These are phyloP conservation scores for Plutomurus gul DNA, from an alignment of 1,140 invertebrate genomes.

Conservation along the genomic window DNA sequence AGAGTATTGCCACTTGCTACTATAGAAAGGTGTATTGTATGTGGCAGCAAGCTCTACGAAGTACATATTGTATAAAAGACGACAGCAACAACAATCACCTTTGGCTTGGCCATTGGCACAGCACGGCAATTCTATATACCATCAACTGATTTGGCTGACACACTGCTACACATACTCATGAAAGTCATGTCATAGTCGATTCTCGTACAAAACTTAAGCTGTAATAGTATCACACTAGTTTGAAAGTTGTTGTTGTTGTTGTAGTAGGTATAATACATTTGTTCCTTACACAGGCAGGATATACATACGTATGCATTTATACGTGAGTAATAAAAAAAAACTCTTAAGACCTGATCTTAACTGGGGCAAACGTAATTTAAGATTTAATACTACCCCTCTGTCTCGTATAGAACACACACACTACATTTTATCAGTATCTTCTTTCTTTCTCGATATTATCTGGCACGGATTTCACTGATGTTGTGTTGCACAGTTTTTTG, in stretches of 20 bases:
- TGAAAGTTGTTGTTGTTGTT: not conserved
- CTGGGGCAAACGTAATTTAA: slow-evolving; percentile 26
- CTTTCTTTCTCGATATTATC: too few species aligned
- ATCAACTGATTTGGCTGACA: not conserved
- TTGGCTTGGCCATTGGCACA: slow-evolving; percentile 1
- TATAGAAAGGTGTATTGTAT: not conserved
- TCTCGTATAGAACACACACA: not conserved
- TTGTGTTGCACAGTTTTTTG: not conserved
- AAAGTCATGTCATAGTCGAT: not conserved
- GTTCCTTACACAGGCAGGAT: too few species aligned
- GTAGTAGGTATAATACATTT: too few species aligned
- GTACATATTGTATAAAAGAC: not conserved
- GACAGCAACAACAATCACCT: slow-evolving; percentile 11
- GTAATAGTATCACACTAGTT: not conserved
- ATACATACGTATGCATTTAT: not conserved
- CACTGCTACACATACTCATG: not conserved
- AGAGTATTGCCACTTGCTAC: not conserved
- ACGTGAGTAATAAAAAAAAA: slow-evolving; percentile 1
- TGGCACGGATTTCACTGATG: slow-evolving; percentile 21
- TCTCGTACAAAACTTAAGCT: not conserved
- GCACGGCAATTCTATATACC: too few species aligned
- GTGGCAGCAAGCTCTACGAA: not conserved
- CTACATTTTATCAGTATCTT: not conserved
- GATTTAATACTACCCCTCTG: slow-evolving; percentile 2
- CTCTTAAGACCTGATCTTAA: slow-evolving; percentile 30